Evolutionary conservation across 2,888 invertebrate species (phyloP), one percentile per base, ranked within the genome.

Genomic region (Drosophila setosimentum): DNA sequence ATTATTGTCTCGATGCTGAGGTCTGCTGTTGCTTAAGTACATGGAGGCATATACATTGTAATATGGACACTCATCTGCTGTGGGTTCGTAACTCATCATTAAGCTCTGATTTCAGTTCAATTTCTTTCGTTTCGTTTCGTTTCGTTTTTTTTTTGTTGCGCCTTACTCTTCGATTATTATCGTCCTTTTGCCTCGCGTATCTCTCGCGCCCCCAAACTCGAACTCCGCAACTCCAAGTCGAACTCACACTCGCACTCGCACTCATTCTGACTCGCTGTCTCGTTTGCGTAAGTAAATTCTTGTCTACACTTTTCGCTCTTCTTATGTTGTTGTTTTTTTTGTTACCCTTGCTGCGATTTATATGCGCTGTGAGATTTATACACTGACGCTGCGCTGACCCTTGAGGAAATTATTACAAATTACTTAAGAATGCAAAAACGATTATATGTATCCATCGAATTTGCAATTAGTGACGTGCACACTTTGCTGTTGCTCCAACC

Each of bases 371-470:
- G 80, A 88, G 88, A 89, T 83, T 82, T 87, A 88, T 91, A 84
- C 84, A 78, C 81, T 90, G 89, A 87, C 87, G 87, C 83, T 91
- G 90, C 87, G 87, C 85, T 91, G 90, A 91, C 92, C 91, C 92
- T 89, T 90, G 80, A 91, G 91, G 87, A 92, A 92, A 92, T 92
- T 92, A 92, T 92, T 92, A 92, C 92, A 92, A 92, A 92, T 92
- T 92, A 92, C 89, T 90, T 86, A 91, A 92, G 91, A 92, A 92
- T 92, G 92, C 92, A 91, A 92, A 91, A 92, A 92, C 91, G 91
- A 92, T 92, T 91, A 92, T 91, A 86, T 89, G 91, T 91, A 92
- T 91, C 91, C 88, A 91, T 84, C 90, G 89, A 89, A 91, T 91
- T 91, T 91, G 91, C 91, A 91, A 91, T 91, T 91, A 91, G 91